Conservation (phyloP, 2,888 invertebrate species). For the Diaphora mendica region DNA sequence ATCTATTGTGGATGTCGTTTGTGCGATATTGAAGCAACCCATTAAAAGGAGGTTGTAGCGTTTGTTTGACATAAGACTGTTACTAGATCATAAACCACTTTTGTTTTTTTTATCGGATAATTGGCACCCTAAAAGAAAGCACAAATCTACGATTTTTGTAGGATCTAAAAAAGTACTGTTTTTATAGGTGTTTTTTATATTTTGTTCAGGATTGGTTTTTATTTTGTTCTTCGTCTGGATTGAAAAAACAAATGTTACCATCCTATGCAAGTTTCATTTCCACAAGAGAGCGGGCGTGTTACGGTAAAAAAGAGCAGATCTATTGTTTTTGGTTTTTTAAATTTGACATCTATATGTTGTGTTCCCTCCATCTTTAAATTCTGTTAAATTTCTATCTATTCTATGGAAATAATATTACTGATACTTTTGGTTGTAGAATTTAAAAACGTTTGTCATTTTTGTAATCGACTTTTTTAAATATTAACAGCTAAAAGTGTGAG, state of each 20-base stretch:
- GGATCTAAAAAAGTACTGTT: not conserved
- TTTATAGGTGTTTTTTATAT: not conserved
- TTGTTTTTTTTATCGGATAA: conserved; percentile 37
- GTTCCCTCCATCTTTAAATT: not conserved
- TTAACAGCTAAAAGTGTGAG: not conserved
- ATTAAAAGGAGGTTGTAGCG: conserved; percentile 48
- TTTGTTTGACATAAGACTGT: conserved; percentile 36
- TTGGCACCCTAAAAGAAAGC: conserved; percentile 11
- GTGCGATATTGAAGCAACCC: conserved; percentile 19
- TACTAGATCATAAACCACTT: not conserved
- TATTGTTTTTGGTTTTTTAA: conserved; percentile 29
- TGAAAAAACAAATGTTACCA: conserved; percentile 51
- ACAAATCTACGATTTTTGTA: conserved; percentile 12
- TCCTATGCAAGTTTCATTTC: conserved; percentile 51
- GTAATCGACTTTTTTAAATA: not conserved
- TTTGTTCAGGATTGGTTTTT: conserved; percentile 7
- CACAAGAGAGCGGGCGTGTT: conserved; percentile 69
- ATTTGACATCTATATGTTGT: conserved; percentile 18
- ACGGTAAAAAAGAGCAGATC: conserved; percentile 48
- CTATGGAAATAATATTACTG: conserved; percentile 8
- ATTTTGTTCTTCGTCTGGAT: conserved; percentile 33
- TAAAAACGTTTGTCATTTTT: not conserved
- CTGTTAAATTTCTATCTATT: not conserved
- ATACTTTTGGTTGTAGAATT: not conserved
- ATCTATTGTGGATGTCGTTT: conserved; percentile 35